phyloP scores from a whole-genome alignment of 2,888 invertebrate genomes.

The Thera britannica region DNA sequence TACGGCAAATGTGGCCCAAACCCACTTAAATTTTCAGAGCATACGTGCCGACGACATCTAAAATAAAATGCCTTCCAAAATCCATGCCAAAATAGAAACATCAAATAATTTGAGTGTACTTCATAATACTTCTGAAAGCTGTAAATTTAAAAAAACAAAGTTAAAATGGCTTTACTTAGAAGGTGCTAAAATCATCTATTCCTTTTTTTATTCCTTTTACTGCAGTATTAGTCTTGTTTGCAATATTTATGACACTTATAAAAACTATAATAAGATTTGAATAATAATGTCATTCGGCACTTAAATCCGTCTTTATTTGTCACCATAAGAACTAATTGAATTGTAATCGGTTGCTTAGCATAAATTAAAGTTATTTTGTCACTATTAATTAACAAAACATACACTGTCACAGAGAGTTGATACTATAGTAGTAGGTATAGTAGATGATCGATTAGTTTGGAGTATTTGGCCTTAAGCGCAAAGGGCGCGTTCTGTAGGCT shows the following conservation, averaged over 20 bases:
- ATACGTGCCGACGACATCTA: too few species aligned
- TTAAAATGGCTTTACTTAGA: too few species aligned
- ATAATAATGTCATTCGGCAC: slow-evolving; percentile 18
- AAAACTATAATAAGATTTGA: slow-evolving; percentile 15
- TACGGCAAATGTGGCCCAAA: too few species aligned
- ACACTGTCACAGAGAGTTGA: slow-evolving; percentile 23
- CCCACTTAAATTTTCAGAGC: too few species aligned
- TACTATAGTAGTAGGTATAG: slow-evolving; percentile 16
- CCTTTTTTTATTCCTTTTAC: too few species aligned
- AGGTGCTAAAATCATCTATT: too few species aligned
- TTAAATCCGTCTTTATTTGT: slow-evolving; percentile 31
- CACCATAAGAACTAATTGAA: slow-evolving; percentile 31
- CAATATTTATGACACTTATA: neutral
- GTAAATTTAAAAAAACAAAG: too few species aligned
- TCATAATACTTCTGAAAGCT: too few species aligned
- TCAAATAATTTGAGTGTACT: too few species aligned
- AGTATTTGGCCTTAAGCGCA: slow-evolving; percentile 34
- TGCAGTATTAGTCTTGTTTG: too few species aligned
- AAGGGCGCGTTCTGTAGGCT: slow-evolving; percentile 37
- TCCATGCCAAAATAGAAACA: too few species aligned
- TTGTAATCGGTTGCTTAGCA: slow-evolving; percentile 29
- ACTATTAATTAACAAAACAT: slow-evolving; percentile 30
- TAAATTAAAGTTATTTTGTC: slow-evolving; percentile 46
- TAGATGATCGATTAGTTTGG: slow-evolving; percentile 35
- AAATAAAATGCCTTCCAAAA: too few species aligned